Evolutionary conservation across 2,888 invertebrate species (phyloP), one percentile per base, ranked within the genome.

Genomic region (Fissipunctia ypsillon): DNA sequence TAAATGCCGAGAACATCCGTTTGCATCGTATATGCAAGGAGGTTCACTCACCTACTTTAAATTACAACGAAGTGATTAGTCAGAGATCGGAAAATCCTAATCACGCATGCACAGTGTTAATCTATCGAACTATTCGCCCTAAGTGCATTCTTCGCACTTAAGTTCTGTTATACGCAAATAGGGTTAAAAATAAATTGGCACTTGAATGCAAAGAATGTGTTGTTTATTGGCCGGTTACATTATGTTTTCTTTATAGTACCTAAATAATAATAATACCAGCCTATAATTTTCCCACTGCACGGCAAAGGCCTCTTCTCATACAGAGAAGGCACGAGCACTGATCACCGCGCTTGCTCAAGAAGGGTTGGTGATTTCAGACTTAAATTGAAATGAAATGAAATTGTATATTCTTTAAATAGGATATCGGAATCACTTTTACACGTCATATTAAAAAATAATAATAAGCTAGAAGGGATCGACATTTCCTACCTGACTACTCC

Each of bases 121-220:
- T 80, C 59, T 41, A 63, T 31, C 14, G 31, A 48, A 64, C 16
- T 31, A 48, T 64, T 64, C 48, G 45, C n/a, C 6, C 16, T 64
- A 35, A 78, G 76, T 63, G 81, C 81, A 84, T 85, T 84, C 80
- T 72, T 80, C 76, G 73, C 69, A 76, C 75, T 76, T 78, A 69
- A 60, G 61, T 68, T 41, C 68, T 52, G 82, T 73, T 81, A 54
- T 70, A 79, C 54, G 82, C 67, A 70, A 76, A 81, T 76, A n/a
- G 31, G 52, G 60, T 56, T 84, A 71, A 73, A 84, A 84, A 71
- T 74, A 82, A 54, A 54, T 50, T 59, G 59, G 41, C 69, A 22
- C 61, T 50, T 31, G 59, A 68, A 67, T 50, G 41, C 25, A 22
- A 60, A 56, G 25, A 61, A 69, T 65, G 35, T 56, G 25, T 25